Conservation (phyloP, 2,888 invertebrate genomes). For the Drosophila pseudotakahashii region DNA sequence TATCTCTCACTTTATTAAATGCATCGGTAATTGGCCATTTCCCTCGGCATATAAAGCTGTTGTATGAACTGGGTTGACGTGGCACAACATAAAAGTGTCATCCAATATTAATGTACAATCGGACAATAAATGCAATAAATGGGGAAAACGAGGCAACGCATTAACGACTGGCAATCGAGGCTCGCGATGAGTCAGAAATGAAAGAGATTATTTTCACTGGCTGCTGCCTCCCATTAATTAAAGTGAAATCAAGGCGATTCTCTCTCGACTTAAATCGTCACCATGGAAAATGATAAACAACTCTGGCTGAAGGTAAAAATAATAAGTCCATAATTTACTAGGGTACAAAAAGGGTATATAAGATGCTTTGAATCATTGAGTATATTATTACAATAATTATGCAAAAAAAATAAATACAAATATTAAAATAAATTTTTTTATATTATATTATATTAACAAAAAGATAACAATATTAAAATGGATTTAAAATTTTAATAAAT, state of each 20-base stretch:
- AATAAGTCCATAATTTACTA: not conserved
- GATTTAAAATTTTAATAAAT: too few relatives aligned
- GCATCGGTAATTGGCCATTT: conserved; percentile 1
- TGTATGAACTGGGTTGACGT: not conserved
- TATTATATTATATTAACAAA: too few relatives aligned
- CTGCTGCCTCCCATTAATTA: not conserved
- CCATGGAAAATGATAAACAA: not conserved
- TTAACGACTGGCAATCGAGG: not conserved
- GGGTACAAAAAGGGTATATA: too few relatives aligned
- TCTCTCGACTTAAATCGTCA: not conserved
- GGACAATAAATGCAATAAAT: conserved; percentile 1
- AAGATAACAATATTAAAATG: too few relatives aligned
- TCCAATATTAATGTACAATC: conserved; percentile 4
- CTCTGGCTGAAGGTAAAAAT: not conserved
- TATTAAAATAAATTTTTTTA: too few relatives aligned
- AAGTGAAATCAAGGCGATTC: not conserved
- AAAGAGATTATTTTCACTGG: conserved; percentile 1
- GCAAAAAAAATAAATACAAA: too few relatives aligned
- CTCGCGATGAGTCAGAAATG: conserved; percentile 1
- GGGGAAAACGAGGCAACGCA: not conserved
- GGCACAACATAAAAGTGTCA: conserved; percentile 9
- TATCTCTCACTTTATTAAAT: not conserved
- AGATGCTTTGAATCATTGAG: too few relatives aligned
- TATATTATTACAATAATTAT: too few relatives aligned
- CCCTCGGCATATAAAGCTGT: not conserved